Evolutionary conservation across 2,888 invertebrate genomes (phyloP).

Genomic region (Clanis bilineata): DNA sequence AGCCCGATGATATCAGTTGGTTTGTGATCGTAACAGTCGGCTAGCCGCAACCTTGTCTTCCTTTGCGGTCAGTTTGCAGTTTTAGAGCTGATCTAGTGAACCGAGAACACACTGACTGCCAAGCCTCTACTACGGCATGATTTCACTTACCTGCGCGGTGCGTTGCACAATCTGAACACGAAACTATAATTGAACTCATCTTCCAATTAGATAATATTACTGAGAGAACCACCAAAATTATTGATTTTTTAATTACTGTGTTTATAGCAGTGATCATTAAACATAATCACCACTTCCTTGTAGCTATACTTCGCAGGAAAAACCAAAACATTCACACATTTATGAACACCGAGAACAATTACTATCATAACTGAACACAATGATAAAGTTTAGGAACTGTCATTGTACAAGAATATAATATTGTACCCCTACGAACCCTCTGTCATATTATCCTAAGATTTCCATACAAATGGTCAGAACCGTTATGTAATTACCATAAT

Average conservation of each 20-base stretch:
- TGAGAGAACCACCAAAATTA: slow-evolving; percentile 26
- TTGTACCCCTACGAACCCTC: no score
- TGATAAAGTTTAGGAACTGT: slow-evolving; percentile 40
- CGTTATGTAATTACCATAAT: no score
- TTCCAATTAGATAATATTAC: slow-evolving; percentile 45
- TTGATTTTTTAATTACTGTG: slow-evolving; percentile 21
- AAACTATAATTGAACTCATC: slow-evolving; percentile 51
- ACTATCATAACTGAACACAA: slow-evolving; percentile 41
- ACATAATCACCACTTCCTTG: slow-evolving; percentile 37
- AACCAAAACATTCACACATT: slow-evolving; percentile 42
- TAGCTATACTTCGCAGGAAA: slow-evolving; percentile 33
- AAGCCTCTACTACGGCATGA: slow-evolving; percentile 57
- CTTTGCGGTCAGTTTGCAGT: slow-evolving; percentile 60
- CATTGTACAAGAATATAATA: not conserved
- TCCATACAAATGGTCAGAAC: no score
- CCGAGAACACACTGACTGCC: slow-evolving; percentile 59
- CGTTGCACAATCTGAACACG: slow-evolving; percentile 56
- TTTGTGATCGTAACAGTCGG: slow-evolving; percentile 61
- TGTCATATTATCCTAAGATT: no score
- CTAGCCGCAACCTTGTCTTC: slow-evolving; percentile 67
- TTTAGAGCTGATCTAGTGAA: slow-evolving; percentile 62
- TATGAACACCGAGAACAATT: slow-evolving; percentile 9
- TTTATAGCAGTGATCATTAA: slow-evolving; percentile 28
- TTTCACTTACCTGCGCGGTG: slow-evolving; percentile 68
- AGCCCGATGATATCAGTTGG: slow-evolving; percentile 49